Conservation (phyloP, 1,140 invertebrate species). For the Hirudo medicinalis region DNA sequence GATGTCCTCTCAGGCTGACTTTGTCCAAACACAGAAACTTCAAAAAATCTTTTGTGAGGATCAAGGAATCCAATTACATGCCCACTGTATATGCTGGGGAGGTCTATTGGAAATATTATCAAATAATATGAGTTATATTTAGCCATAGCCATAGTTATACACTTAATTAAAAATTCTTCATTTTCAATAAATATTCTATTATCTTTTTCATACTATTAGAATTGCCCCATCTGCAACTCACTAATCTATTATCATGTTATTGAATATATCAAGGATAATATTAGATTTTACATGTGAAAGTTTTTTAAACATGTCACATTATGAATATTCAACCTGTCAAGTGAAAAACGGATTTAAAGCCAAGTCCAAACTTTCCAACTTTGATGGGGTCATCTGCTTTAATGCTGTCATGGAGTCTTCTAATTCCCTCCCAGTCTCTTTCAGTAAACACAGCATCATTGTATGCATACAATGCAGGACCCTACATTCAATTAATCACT, state of each 20-base stretch:
- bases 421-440: slow-evolving; percentile 30
- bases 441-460: slow-evolving; percentile 32
- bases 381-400: slow-evolving; percentile 32
- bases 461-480: slow-evolving; percentile 30
- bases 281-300: too few relatives aligned
- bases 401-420: slow-evolving; percentile 27
- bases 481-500: slow-evolving; percentile 23
- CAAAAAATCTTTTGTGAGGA: slow-evolving; percentile 26
- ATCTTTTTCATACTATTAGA: too few relatives aligned
- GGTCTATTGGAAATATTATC: slow-evolving; percentile 26
- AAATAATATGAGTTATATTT: neutral
- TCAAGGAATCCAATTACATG: slow-evolving; percentile 28
- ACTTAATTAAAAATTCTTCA: too few relatives aligned
- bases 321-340: slow-evolving; percentile 28
- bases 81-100: slow-evolving; percentile 31
- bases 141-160: too few relatives aligned
- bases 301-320: too few relatives aligned
- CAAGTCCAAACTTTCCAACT: slow-evolving; percentile 33
- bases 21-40: too few relatives aligned
- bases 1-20: too few relatives aligned
- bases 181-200: too few relatives aligned
- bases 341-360: slow-evolving; percentile 36
- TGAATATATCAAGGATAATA: too few relatives aligned
- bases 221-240: too few relatives aligned
- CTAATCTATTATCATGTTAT: too few relatives aligned